A percentile compares a stretch with the other conserved stretches of the same genome.
Conservation (phyloP, 2,888 invertebrate species). For the Lamellibrachia satsuma region DNA sequence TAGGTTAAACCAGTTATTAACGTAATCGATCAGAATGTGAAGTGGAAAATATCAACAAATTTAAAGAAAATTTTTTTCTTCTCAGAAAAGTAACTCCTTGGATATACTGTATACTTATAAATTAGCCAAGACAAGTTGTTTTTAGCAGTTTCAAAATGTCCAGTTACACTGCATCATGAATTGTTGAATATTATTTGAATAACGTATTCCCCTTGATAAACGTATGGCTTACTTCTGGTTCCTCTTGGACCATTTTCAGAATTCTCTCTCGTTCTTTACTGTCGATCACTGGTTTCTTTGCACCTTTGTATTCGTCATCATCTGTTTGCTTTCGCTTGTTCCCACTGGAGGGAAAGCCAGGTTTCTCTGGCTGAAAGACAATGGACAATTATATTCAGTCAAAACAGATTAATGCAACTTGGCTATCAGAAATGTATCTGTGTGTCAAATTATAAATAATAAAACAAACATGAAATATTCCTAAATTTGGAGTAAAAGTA, state of each 20-base stretch:
- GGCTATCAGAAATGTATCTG: background rate
- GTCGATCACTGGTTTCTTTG: slow-evolving; percentile 40
- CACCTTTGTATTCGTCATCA: background rate
- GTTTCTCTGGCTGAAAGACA: slow-evolving; percentile 31
- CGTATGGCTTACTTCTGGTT: slow-evolving; percentile 50
- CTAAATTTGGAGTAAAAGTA: no score
- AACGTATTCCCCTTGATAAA: background rate
- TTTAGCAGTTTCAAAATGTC: background rate
- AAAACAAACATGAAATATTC: no score
- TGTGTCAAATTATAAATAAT: no score
- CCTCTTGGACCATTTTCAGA: slow-evolving; percentile 57
- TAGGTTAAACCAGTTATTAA: background rate
- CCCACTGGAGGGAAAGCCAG: slow-evolving; percentile 8
- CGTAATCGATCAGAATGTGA: background rate
- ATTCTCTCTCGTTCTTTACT: slow-evolving; percentile 53
- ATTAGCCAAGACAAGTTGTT: background rate
- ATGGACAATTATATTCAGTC: background rate
- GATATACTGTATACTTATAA: background rate
- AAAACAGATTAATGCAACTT: background rate
- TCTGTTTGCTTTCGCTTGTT: background rate
- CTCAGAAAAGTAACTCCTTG: background rate
- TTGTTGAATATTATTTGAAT: background rate
- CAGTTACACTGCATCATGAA: background rate
- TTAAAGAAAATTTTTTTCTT: background rate
- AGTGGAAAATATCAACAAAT: background rate